phyloP scores from a whole-genome alignment of 2,888 invertebrate genomes.

The Eilema griseolum region DNA sequence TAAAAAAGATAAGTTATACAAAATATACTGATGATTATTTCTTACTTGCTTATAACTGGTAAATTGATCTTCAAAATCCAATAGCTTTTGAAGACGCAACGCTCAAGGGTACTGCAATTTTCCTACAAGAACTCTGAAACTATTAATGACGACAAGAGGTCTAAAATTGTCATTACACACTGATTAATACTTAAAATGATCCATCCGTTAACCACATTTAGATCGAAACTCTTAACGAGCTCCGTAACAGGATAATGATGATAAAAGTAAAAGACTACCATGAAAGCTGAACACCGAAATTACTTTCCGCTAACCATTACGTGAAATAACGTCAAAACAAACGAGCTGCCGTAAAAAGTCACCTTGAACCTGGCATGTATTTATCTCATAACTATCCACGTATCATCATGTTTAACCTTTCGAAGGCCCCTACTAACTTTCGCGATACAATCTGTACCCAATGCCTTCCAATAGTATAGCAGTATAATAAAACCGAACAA shows the following conservation, averaged over 20 bases:
- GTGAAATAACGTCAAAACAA: background rate
- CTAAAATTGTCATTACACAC: too few species aligned
- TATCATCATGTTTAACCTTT: background rate
- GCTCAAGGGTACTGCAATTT: too few species aligned
- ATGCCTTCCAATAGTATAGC: background rate
- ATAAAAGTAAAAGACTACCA: background rate
- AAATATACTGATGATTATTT: background rate
- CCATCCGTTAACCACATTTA: background rate
- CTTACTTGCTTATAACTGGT: too few species aligned
- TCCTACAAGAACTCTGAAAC: too few species aligned
- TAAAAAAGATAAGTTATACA: too few species aligned
- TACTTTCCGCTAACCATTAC: background rate
- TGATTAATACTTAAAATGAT: too few species aligned
- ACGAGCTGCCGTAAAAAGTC: background rate
- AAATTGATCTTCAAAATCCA: too few species aligned
- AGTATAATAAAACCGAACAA: conserved; percentile 9
- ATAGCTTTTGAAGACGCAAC: too few species aligned
- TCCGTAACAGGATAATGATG: conserved; percentile 1
- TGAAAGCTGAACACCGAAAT: conserved; percentile 2
- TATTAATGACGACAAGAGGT: too few species aligned
- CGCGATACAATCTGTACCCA: background rate
- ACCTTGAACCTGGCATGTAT: conserved; percentile 2
- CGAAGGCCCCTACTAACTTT: background rate
- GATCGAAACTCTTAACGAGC: background rate
- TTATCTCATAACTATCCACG: background rate